Base-by-base conservation (phyloP, 2,888 invertebrate species). In the Drosophila villosipedis region DNA sequence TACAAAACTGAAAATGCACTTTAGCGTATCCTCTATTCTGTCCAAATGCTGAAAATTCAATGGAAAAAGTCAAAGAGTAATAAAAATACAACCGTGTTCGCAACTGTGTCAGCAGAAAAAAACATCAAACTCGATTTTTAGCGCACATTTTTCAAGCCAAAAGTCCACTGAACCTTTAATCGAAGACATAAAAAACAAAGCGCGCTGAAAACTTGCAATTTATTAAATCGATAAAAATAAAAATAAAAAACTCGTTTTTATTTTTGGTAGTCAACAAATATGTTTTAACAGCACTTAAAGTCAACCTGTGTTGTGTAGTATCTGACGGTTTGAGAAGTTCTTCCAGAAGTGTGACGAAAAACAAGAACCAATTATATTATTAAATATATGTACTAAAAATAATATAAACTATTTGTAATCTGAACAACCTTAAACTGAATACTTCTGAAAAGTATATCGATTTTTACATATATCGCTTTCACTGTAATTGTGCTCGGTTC, bases 211-310 rank as follows among this genome's bases (percentile, higher is more conserved):
- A 59, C 77, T 67, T 49, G 57, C 68, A 84, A 76, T 87, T 87
- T 89, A 87, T 87, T 84, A 77, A 86, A 87, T 89, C 86, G 87
- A 87, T 89, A 82, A 83, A 78, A 66, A 55, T 67, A 54, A 54
- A 64, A 47, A 65, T 70, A 52, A 73, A 54, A 66, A 33, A 49
- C 37, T 5, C 35, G 16, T 1, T 64, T 53, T 41, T 31, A 31
- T 31, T 50, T 54, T 55, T 12, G 54, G 53, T 33, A 57, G 68
- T 63, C 66, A 76, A 57, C 72, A 73, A 67, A 68, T 69, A 61
- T 73, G 49, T 78, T 58, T 49, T 3, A 55, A 53, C 39, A 60
- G 55, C 71, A 66, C 53, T 79, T 67, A 57, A 73, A 61, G 59
- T 73, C 70, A 68, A 75, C 76, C 69, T 75, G 74, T 73, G 47